A percentile compares a stretch with the other conserved stretches of the same genome.
phyloP scores from a whole-genome alignment of 2,113 vertebrate genomes.

The Otolemur garnettii region DNA sequence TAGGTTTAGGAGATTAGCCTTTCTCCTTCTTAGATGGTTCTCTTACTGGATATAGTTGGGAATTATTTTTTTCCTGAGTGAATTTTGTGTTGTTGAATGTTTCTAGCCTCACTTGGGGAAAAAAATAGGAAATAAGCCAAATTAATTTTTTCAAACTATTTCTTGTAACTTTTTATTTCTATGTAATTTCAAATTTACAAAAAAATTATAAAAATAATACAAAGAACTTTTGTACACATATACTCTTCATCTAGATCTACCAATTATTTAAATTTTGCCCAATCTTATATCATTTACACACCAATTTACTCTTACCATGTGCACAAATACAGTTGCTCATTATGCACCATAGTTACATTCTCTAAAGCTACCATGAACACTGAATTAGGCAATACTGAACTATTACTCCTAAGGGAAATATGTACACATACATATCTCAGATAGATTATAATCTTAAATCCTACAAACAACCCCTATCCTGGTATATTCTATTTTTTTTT shows the following conservation, averaged over 20 bases:
- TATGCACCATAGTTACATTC: not conserved
- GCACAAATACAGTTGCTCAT: not conserved
- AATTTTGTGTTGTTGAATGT: conserved; percentile 48
- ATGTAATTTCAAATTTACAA: conserved; percentile 35
- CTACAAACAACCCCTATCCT: conserved; percentile 13
- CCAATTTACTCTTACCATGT: not conserved
- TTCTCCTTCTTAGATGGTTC: not conserved
- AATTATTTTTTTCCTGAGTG: conserved; percentile 51
- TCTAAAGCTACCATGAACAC: not conserved
- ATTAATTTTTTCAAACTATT: not conserved
- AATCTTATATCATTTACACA: conserved; percentile 10
- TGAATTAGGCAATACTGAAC: conserved; percentile 13
- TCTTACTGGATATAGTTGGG: not conserved
- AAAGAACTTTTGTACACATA: conserved; percentile 22
- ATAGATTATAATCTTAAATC: conserved; percentile 45
- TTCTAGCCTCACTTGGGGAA: not conserved
- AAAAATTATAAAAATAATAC: conserved; percentile 46
- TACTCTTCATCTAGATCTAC: conserved; percentile 28
- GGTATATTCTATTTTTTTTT: conserved; percentile 19
- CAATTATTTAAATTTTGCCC: conserved; percentile 46
- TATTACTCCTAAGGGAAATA: conserved; percentile 31
- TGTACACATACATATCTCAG: not conserved
- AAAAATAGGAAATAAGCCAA: not conserved
- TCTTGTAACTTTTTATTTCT: conserved; percentile 30
- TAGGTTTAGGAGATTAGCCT: conserved; percentile 75